These are phyloP conservation scores for Catharus ustulatus DNA, from an alignment of 2,797 vertebrate genomes.

Conservation along the genomic window DNA sequence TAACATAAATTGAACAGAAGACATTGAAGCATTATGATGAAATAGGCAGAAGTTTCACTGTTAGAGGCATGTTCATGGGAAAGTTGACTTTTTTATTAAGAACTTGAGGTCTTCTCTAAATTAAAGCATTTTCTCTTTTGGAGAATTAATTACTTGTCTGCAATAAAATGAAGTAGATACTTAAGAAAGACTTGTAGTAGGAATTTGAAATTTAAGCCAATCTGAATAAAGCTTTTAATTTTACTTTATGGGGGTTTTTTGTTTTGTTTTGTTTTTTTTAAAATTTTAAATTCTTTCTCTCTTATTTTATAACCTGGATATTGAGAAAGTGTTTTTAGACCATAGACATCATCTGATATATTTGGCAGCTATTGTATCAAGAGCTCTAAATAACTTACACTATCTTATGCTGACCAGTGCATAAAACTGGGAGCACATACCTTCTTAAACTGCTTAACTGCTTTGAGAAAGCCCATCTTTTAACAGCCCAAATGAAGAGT, in stretches of 20 bases:
- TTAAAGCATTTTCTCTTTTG: background rate
- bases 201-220: background rate
- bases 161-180: background rate
- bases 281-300: background rate
- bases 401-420: background rate
- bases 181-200: background rate
- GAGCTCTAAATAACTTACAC: background rate
- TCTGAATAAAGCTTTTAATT: background rate
- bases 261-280: background rate
- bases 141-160: background rate
- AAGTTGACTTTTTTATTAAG: background rate
- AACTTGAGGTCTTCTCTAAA: background rate
- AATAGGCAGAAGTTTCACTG: background rate
- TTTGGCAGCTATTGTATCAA: background rate
- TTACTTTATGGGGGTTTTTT: background rate
- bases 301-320: background rate
- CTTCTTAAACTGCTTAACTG: background rate
- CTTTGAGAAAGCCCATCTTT: background rate
- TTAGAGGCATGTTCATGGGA: background rate
- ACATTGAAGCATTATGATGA: background rate
- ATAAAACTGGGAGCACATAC: background rate
- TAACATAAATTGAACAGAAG: background rate
- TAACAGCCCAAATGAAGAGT: background rate
- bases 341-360: background rate
- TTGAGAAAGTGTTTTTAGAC: background rate